Evolutionary conservation across 2,888 invertebrate genomes (phyloP), one percentile per base, ranked within the genome.

Genomic region (Frankliniella intonsa): DNA sequence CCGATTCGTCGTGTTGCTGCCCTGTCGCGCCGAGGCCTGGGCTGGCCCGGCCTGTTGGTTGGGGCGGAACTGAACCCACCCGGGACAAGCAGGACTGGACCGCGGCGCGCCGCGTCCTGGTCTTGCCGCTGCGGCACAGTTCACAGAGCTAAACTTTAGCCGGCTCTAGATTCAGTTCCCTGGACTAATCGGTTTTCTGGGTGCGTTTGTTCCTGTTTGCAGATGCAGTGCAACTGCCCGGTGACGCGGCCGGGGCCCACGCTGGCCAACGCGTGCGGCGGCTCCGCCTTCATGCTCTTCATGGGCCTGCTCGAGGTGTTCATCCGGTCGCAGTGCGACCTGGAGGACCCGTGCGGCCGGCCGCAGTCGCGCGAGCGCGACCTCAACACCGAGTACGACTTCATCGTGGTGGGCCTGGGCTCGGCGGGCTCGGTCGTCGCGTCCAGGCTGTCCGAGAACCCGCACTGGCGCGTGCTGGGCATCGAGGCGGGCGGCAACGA

Each of bases 221-320:
- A 90, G 88, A 88, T 91, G 88, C 85, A 84, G 82, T 95, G 95
- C 89, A 94, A 95, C 88, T 95, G 95, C 87, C 93, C 95, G 84
- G 92, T 94, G 88, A 91, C 93, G 84, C 91, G 92, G 87, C 93
- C 94, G 86, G 95, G 95, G n/a, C 95, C 95, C 9, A 95, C 95
- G 81, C 89, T 96, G 85, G 95, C 95, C 69, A 91, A 94, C 82
- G 94, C 95, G 81, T 96, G 95, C 87, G 95, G 95, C 14, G 95
- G 95, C 49, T 92, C 93, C 82, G 93, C 93, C 76, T 95, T 94
- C 87, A 95, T 95, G 95, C 91, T 95, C 80, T 96, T 95, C 89
- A 96, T 96, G 95, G 95, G 95, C 0, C 90, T 96, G 7, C 90
- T 95, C 80, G 95, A 95, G 87, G 95, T 95, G 11, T 95, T 96